Base-by-base conservation (phyloP, 1,140 invertebrate genomes). In the Phymastichus coffea region DNA sequence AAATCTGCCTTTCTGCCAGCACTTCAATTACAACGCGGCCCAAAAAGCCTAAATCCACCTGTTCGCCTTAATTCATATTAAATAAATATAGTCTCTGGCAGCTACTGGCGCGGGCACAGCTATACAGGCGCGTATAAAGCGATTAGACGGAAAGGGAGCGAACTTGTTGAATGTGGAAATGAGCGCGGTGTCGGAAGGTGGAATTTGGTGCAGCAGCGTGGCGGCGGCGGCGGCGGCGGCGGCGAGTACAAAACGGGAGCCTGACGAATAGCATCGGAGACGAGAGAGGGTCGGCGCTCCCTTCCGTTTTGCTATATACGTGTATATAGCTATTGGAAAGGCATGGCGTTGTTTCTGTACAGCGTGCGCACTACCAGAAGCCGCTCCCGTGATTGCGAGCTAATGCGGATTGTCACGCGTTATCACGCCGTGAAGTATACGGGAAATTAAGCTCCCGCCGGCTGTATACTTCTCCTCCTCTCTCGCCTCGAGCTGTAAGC, bases 331-430 rank as follows among this genome's bases (percentile, higher is more conserved):
- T n/a, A n/a, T n/a, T 30, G 40, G n/a, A 37, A 37, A 37, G 48
- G 37, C 28, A 41, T 41, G 35, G n/a, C 49, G 35, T 22, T 35
- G 26, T 51, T 51, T 25, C 20, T 38, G 49, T n/a, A n/a, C 37
- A n/a, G n/a, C n/a, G n/a, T 17, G 49, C 19, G 33, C 19, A n/a
- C 37, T 26, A n/a, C 17, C 46, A 51, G 57, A 43, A 58, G 47
- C 40, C 23, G 57, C 57, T 25, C 22, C 40, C 48, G 68, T 71
- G 66, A 72, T 72, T 71, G 70, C 69, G 63, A 70, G 69, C 65
- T 70, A 72, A 72, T 72, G 68, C 70, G 66, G 66, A 71, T 71
- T 71, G 70, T 72, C 70, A 72, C 70, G 70, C 70, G 64, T 68
- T 70, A 72, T 71, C 70, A 71, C 63, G 66, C 37, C 17, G 28